Evolutionary conservation across 2,113 vertebrate genomes (phyloP).

Genomic region (Nibea coibor): DNA sequence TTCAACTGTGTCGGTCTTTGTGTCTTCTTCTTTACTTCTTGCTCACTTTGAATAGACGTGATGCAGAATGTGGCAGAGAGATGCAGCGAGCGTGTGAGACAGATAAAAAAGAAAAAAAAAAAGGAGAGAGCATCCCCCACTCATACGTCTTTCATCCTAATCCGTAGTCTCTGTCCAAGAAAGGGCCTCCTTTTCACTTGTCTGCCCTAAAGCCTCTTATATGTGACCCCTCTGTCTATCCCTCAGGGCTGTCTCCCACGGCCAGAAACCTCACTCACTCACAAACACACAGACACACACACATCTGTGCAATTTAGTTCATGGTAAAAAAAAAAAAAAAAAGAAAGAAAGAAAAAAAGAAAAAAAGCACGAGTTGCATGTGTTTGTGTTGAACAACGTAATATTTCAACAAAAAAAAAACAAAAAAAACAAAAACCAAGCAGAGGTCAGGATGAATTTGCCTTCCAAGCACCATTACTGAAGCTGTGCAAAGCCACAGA

Average conservation of each 20-base stretch:
- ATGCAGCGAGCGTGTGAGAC: constrained; percentile 66
- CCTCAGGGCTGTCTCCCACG: constrained; percentile 75
- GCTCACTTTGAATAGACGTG: constrained; percentile 46
- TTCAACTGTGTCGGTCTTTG: constrained; percentile 30
- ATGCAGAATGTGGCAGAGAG: constrained; percentile 60
- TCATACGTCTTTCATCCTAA: constrained; percentile 79
- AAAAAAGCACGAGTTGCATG: constrained; percentile 1
- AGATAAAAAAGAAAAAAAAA: constrained; percentile 68
- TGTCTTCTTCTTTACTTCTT: constrained; percentile 33
- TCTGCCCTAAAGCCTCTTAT: constrained; percentile 82
- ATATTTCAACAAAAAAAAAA: constrained; percentile 11
- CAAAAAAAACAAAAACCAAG: constrained; percentile 3
- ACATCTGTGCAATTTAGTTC: constrained; percentile 52
- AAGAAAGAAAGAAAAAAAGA: constrained; percentile 1
- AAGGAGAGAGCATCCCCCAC: constrained; percentile 72
- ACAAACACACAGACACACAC: constrained; percentile 30
- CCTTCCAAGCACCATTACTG: constrained; percentile 7
- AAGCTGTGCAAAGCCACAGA: constrained; percentile 36
- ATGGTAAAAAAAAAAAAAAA: constrained; percentile 15
- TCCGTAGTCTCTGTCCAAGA: constrained; percentile 79
- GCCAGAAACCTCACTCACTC: constrained; percentile 47
- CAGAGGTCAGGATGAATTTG: constrained; percentile 52
- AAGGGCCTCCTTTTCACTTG: constrained; percentile 83
- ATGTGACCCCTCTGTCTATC: constrained; percentile 75
- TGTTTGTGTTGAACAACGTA: constrained; percentile 18